These are phyloP conservation scores for Mus spicilegus DNA, from an alignment of 2,113 vertebrate genomes.

Conservation along the genomic window DNA sequence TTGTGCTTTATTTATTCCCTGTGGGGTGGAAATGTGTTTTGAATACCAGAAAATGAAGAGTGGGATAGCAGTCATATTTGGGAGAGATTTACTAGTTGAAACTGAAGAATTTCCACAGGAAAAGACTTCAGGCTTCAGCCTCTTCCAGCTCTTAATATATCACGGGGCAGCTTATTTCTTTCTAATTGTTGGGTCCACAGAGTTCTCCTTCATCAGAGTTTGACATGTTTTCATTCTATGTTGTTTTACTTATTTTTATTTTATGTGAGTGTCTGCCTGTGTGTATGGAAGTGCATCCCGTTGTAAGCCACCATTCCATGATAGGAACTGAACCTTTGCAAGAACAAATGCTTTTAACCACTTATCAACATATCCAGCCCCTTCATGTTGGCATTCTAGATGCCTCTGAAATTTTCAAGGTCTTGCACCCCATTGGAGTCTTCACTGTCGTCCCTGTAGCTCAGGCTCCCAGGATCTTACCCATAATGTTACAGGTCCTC, in stretches of 20 bases:
- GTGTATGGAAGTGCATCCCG: background rate
- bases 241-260: background rate
- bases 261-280: background rate
- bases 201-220: background rate
- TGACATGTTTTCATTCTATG: background rate
- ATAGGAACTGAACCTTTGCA: background rate
- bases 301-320: background rate
- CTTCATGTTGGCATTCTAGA: background rate
- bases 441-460: too few relatives aligned
- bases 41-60: background rate
- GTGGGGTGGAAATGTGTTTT: background rate
- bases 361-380: background rate
- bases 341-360: background rate
- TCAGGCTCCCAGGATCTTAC: background rate
- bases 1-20: background rate
- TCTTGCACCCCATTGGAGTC: background rate
- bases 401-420: background rate
- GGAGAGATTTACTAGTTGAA: background rate
- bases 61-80: background rate
- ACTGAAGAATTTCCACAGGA: background rate
- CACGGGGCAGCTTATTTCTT: background rate
- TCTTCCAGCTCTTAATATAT: background rate
- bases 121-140: background rate
- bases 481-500: background rate
- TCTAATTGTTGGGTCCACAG: background rate